These are phyloP conservation scores for Colossoma macropomum DNA, from an alignment of 2,113 vertebrate species.

Conservation along the genomic window DNA sequence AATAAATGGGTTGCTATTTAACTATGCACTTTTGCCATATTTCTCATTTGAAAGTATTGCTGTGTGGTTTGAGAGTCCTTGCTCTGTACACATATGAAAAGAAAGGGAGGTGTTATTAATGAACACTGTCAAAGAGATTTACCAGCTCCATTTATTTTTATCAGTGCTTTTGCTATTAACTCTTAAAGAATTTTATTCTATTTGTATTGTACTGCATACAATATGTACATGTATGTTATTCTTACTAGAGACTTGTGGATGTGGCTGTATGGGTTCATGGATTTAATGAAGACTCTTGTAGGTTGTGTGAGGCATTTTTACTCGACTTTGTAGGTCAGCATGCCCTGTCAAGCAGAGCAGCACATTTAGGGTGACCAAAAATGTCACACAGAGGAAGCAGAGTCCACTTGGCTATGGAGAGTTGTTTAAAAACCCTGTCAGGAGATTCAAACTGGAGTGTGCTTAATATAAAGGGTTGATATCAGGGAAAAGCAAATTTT, in stretches of 20 bases:
- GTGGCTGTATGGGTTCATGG: conserved; percentile 52
- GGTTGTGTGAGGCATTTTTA: conserved; percentile 33
- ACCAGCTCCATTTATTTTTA: conserved; percentile 65
- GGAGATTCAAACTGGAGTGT: no score
- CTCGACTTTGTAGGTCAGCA: conserved; percentile 56
- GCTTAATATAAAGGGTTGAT: no score
- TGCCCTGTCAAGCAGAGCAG: conserved; percentile 42
- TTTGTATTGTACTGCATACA: conserved; percentile 48
- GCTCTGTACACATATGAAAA: not conserved
- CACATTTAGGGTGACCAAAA: conserved; percentile 38
- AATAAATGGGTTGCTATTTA: conserved; percentile 22
- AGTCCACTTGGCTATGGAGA: not conserved
- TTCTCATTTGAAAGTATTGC: conserved; percentile 8
- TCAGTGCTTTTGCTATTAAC: conserved; percentile 61
- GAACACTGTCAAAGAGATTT: conserved; percentile 56
- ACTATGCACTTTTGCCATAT: not conserved
- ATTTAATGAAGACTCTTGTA: conserved; percentile 41
- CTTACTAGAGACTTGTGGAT: conserved; percentile 45
- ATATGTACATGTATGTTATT: conserved; percentile 37
- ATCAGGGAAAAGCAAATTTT: conserved; percentile 5
- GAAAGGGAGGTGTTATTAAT: conserved; percentile 56
- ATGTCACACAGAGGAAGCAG: not conserved
- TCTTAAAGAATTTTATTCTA: conserved; percentile 47
- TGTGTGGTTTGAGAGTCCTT: conserved; percentile 22
- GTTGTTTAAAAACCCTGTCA: not conserved